Evolutionary conservation across 1,140 invertebrate genomes (phyloP).

Genomic region (Temnothorax curvispinosus): DNA sequence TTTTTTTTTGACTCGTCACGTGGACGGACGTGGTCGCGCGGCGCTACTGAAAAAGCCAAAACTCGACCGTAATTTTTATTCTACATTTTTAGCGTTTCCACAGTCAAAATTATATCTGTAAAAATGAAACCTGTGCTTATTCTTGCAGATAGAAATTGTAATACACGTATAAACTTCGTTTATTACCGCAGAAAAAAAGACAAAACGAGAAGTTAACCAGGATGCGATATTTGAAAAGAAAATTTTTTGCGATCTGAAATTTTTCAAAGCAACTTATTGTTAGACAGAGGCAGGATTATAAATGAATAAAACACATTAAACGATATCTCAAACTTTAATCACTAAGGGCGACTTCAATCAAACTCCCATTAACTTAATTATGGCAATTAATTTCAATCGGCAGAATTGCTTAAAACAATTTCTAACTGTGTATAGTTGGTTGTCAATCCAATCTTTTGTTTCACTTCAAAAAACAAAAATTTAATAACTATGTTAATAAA

Average conservation of each 20-base stretch:
- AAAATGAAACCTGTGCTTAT: too few species aligned
- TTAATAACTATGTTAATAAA: not conserved
- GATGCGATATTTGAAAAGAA: not conserved
- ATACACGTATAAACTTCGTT: not conserved
- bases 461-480: not conserved
- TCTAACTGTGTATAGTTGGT: not conserved
- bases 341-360: not conserved
- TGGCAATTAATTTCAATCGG: not conserved
- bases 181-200: not conserved
- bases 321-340: constrained; percentile 10
- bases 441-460: not conserved
- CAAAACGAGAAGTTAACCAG: not conserved
- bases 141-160: not conserved
- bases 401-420: not conserved
- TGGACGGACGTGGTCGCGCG: too few species aligned
- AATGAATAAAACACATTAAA: not conserved
- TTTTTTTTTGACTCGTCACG: not conserved
- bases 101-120: too few species aligned
- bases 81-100: too few species aligned
- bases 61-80: too few species aligned
- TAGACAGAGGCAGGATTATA: not conserved
- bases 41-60: too few species aligned
- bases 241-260: not conserved
- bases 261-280: not conserved
- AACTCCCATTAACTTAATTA: not conserved